phyloP scores from a whole-genome alignment of 2,888 invertebrate species.

The Diachrysia chrysitis region DNA sequence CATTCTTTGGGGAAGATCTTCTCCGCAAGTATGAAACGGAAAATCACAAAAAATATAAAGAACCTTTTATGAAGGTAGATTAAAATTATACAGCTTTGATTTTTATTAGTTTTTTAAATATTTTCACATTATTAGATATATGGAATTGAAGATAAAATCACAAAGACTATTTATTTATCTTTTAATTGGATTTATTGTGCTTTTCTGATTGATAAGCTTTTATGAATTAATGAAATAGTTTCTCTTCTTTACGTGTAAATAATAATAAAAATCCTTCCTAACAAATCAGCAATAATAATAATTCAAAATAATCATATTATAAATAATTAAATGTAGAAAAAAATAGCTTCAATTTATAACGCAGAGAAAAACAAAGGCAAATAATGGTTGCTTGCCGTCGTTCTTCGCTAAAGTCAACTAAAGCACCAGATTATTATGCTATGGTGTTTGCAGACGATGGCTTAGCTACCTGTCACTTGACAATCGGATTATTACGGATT shows the following conservation, averaged over 20 bases:
- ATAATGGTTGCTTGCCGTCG: slow-evolving; percentile 1
- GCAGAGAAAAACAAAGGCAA: not conserved
- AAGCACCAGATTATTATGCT: slow-evolving; percentile 11
- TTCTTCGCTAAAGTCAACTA: slow-evolving; percentile 7
- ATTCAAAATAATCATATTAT: too few species aligned
- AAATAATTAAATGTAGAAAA: too few species aligned
- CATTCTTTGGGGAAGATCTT: slow-evolving; percentile 36
- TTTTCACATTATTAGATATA: not conserved
- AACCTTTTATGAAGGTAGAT: not conserved
- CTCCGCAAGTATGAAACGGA: slow-evolving; percentile 45
- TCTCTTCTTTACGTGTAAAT: too few species aligned
- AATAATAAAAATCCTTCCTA: too few species aligned
- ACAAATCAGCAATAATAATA: too few species aligned
- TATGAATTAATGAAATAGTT: too few species aligned
- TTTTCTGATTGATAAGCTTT: too few species aligned
- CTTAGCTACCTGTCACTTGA: slow-evolving; percentile 21
- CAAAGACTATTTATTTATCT: too few species aligned
- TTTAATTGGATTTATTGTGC: too few species aligned
- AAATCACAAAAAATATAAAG: slow-evolving; percentile 35
- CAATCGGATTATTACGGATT: slow-evolving; percentile 39
- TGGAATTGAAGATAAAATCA: too few species aligned
- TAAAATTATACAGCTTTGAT: not conserved
- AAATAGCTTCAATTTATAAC: too few species aligned
- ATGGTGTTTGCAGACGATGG: slow-evolving; percentile 20
- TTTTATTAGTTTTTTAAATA: not conserved